A percentile compares a stretch with the other conserved stretches of the same genome.
These are phyloP conservation scores for Macrophya alboannulata DNA, from an alignment of 2,888 invertebrate genomes.

Conservation along the genomic window DNA sequence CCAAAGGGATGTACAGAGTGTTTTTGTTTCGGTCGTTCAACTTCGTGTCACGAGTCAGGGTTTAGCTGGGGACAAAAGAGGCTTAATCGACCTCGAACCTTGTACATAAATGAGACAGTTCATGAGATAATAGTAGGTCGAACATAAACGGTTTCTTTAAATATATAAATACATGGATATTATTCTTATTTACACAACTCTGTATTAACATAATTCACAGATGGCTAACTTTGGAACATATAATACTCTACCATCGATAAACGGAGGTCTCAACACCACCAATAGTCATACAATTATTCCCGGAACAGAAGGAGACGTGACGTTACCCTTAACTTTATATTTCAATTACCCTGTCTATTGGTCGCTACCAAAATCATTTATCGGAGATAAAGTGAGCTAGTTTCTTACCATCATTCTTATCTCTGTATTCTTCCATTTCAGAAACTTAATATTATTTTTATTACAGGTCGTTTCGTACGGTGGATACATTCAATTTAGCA, in stretches of 20 bases:
- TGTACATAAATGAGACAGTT: constrained; percentile 74
- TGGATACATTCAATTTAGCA: constrained; percentile 91
- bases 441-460: neutral
- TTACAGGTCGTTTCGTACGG: constrained; percentile 93
- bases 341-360: constrained; percentile 90
- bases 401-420: constrained; percentile 22
- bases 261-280: constrained; percentile 82
- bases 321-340: constrained; percentile 81
- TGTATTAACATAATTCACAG: constrained; percentile 62
- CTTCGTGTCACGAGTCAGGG: constrained; percentile 90
- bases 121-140: constrained; percentile 72
- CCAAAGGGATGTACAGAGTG: constrained; percentile 96
- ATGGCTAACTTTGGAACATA: constrained; percentile 72
- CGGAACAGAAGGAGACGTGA: constrained; percentile 82
- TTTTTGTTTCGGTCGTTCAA: constrained; percentile 96
- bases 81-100: constrained; percentile 81
- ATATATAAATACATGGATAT: neutral
- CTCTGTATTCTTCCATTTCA: neutral
- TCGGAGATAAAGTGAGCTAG: constrained; percentile 88
- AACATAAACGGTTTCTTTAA: neutral
- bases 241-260: constrained; percentile 68
- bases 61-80: constrained; percentile 92
- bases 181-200: neutral
- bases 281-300: constrained; percentile 86
- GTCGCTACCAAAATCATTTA: constrained; percentile 90